Conservation (phyloP, 2,888 invertebrate genomes). For the Scelioninae gen. 1 region DNA sequence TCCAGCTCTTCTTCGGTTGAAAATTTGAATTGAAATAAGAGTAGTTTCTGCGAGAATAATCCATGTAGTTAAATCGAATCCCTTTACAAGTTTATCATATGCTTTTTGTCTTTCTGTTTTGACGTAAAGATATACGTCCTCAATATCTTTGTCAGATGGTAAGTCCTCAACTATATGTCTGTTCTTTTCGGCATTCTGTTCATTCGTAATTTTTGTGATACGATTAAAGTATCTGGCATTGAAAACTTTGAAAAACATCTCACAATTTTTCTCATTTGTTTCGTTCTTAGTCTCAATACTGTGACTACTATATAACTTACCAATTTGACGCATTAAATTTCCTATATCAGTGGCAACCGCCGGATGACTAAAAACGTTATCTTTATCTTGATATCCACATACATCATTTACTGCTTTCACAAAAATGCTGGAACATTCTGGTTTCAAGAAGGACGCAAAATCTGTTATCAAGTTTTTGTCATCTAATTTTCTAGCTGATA, state of each 20-base stretch:
- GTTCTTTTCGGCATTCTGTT: slow-evolving; percentile 7
- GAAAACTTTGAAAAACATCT: not conserved
- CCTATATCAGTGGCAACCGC: too few relatives aligned
- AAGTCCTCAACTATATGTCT: slow-evolving; percentile 18
- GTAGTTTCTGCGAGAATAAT: not conserved
- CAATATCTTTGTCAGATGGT: slow-evolving; percentile 21
- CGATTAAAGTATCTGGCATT: slow-evolving; percentile 20
- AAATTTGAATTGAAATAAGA: slow-evolving; percentile 21
- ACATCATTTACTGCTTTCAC: too few relatives aligned
- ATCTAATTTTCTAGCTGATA: too few relatives aligned
- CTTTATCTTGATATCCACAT: too few relatives aligned
- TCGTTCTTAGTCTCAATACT: too few relatives aligned
- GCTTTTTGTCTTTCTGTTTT: not conserved
- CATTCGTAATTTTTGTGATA: slow-evolving; percentile 3
- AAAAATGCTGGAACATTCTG: too few relatives aligned
- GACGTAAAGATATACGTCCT: slow-evolving; percentile 9
- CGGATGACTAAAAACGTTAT: too few relatives aligned
- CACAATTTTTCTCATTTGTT: too few relatives aligned
- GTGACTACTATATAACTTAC: too few relatives aligned
- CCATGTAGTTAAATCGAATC: slow-evolving; percentile 3
- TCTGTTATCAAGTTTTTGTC: too few relatives aligned
- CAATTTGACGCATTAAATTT: too few relatives aligned
- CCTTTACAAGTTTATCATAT: not conserved
- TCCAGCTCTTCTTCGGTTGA: slow-evolving; percentile 34
- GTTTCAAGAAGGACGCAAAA: too few relatives aligned